Percentiles rank a stretch among this genome's conserved stretches.
Conservation (phyloP, 2,888 invertebrate genomes). For the Unio pictorum region DNA sequence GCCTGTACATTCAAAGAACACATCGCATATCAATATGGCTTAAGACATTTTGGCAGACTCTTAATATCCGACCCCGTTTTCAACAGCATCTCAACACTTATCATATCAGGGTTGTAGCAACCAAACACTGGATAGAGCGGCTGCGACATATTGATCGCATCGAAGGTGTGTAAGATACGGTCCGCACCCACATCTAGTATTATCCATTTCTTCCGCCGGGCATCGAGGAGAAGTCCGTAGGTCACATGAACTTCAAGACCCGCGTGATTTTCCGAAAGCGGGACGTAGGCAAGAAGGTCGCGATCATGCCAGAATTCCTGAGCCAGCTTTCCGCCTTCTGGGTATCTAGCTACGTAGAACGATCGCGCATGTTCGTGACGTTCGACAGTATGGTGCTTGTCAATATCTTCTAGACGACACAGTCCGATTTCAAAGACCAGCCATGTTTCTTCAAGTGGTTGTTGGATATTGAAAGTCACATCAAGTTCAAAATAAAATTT, state of each 20-base stretch:
- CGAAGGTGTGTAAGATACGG: conserved; percentile 41
- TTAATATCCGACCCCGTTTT: conserved; percentile 45
- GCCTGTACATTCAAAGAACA: neutral
- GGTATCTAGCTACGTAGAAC: conserved; percentile 47
- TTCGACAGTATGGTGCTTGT: conserved; percentile 49
- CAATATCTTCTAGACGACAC: conserved; percentile 43
- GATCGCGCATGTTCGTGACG: conserved; percentile 46
- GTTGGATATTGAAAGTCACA: conserved; percentile 43
- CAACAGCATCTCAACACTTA: conserved; percentile 47
- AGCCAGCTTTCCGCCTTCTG: conserved; percentile 45
- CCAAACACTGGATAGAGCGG: conserved; percentile 47
- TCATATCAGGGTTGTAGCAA: conserved; percentile 48
- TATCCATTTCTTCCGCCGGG: conserved; percentile 38
- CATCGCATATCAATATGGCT: conserved; percentile 18
- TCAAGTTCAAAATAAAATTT: conserved; percentile 45
- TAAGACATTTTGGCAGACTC: conserved; percentile 40
- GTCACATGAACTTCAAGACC: conserved; percentile 41
- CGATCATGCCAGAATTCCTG: conserved; percentile 52
- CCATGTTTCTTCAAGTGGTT: conserved; percentile 49
- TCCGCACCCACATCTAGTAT: conserved; percentile 40
- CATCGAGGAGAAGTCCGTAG: conserved; percentile 43
- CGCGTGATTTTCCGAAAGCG: conserved; percentile 39
- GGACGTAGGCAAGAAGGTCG: conserved; percentile 35
- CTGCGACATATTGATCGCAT: conserved; percentile 37
- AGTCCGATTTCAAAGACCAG: conserved; percentile 47